These are phyloP conservation scores for Helicolenus hilgendorfi DNA, from an alignment of 2,797 vertebrate species.

Conservation along the genomic window DNA sequence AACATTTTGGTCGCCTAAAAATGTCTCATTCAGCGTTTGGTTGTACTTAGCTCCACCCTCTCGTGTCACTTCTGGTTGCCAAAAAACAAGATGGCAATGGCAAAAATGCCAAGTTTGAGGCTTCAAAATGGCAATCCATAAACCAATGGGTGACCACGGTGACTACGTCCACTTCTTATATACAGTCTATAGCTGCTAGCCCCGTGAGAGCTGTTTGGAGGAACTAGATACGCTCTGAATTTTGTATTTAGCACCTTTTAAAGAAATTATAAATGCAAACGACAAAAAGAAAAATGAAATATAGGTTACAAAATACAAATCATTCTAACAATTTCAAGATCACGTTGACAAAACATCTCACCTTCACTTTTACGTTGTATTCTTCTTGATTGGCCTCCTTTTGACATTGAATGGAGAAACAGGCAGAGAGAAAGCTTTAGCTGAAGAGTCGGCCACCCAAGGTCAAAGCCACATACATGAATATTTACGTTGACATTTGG, in stretches of 20 bases:
- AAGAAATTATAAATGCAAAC: not conserved
- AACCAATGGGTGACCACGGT: too few relatives aligned
- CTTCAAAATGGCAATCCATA: too few relatives aligned
- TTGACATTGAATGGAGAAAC: not conserved
- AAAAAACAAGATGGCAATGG: too few relatives aligned
- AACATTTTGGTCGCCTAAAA: too few relatives aligned
- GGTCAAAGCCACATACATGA: constrained; percentile 50
- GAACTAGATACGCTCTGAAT: not conserved
- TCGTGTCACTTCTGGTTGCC: too few relatives aligned
- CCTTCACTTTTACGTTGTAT: not conserved
- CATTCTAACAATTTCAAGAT: not conserved
- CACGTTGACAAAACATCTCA: not conserved
- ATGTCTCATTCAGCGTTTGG: too few relatives aligned
- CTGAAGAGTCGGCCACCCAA: not conserved
- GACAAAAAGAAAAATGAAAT: not conserved
- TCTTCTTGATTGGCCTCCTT: not conserved
- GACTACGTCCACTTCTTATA: too few relatives aligned
- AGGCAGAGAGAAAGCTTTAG: not conserved
- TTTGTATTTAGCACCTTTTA: not conserved
- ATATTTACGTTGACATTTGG: constrained; percentile 57
- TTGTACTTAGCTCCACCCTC: too few relatives aligned
- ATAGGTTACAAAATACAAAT: not conserved
- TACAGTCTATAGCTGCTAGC: not conserved
- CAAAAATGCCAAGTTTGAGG: too few relatives aligned
- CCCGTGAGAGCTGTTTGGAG: not conserved